Evolutionary conservation across 2,113 vertebrate genomes (phyloP).

Genomic region (Alosa alosa): DNA sequence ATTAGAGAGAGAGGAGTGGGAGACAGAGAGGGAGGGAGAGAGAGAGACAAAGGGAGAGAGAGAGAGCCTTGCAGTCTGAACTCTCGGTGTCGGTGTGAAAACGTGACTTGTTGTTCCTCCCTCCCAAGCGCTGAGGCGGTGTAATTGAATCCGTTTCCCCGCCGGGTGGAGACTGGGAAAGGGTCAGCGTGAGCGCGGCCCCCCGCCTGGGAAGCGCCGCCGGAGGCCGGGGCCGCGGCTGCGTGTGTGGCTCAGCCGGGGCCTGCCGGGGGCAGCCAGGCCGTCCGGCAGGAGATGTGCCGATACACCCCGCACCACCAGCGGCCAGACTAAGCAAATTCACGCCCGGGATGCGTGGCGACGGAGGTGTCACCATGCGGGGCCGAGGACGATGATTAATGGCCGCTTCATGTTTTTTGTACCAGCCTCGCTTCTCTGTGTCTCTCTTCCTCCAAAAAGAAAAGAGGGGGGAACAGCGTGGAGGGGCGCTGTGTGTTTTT

Average conservation of each 20-base stretch:
- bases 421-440: background rate
- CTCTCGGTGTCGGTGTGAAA: slow-evolving; percentile 46
- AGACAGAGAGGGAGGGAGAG: slow-evolving; percentile 3
- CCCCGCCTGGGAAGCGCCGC: background rate
- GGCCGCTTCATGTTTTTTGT: background rate
- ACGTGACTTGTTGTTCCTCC: slow-evolving; percentile 43
- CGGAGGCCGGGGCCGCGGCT: slow-evolving; percentile 14
- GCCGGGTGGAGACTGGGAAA: slow-evolving; percentile 32
- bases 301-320: background rate
- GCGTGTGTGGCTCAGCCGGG: slow-evolving; percentile 22
- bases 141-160: slow-evolving; percentile 51
- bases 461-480: background rate
- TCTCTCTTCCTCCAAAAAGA: background rate
- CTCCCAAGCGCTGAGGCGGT: slow-evolving; percentile 50
- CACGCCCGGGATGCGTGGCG: slow-evolving; percentile 13
- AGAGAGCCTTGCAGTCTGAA: slow-evolving; percentile 36
- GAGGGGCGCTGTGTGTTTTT: background rate
- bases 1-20: background rate
- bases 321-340: background rate
- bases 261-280: background rate
- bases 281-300: background rate
- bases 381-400: background rate
- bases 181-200: slow-evolving; percentile 29
- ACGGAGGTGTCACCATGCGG: background rate
- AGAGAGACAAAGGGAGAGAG: background rate